Conservation (phyloP, 2,113 vertebrate species). For the Neolamprologus fasciatus region DNA sequence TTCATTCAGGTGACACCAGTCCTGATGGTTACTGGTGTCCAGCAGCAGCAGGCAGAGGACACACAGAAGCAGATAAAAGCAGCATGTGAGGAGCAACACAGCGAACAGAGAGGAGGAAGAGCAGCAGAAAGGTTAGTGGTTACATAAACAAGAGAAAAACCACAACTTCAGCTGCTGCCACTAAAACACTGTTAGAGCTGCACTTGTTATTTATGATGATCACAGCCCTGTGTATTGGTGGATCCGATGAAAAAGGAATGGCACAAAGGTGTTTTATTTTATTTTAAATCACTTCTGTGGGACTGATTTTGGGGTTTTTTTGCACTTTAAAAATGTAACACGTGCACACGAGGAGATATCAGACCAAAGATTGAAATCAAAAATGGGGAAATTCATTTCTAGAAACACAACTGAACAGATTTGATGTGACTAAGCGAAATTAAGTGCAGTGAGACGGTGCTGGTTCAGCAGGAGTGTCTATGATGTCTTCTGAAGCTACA, state of each 20-base stretch:
- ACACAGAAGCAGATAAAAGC: neutral
- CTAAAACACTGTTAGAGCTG: neutral
- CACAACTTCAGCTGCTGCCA: neutral
- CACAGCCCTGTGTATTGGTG: neutral
- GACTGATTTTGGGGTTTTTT: accelerated
- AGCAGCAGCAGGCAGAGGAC: slow-evolving; percentile 38
- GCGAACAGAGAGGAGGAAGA: neutral
- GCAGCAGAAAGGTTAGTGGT: neutral
- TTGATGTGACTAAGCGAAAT: neutral
- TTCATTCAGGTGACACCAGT: slow-evolving; percentile 90
- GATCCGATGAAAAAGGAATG: neutral
- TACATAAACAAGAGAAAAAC: neutral
- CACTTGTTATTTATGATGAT: neutral
- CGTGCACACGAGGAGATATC: neutral
- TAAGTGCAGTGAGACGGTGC: neutral
- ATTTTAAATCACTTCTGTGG: neutral
- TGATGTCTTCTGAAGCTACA: neutral
- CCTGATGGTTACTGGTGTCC: slow-evolving; percentile 81
- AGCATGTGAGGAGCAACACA: neutral
- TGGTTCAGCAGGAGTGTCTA: neutral
- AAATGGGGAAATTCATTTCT: neutral
- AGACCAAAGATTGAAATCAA: neutral
- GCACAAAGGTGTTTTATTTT: neutral
- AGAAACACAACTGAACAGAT: neutral
- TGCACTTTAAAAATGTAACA: neutral